Evolutionary conservation across 2,888 invertebrate genomes (phyloP).

Genomic region (Corythucha ciliata): DNA sequence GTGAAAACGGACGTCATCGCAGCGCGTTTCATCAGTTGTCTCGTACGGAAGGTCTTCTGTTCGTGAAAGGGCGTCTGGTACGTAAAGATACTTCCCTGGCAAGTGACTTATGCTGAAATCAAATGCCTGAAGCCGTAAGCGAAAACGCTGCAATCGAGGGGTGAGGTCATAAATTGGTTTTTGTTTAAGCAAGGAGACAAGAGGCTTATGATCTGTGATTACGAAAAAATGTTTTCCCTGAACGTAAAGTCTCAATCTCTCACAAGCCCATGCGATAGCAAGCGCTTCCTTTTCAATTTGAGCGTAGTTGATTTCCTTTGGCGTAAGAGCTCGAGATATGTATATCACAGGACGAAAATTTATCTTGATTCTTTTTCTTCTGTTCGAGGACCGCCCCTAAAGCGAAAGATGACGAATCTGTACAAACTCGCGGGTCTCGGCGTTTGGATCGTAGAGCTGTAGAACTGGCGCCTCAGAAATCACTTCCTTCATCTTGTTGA

Average conservation of each 20-base stretch:
- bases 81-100: slow-evolving; percentile 37
- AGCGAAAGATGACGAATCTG: slow-evolving; percentile 32
- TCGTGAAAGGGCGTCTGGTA: slow-evolving; percentile 37
- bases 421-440: slow-evolving; percentile 32
- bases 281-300: slow-evolving; percentile 20
- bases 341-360: too few species aligned
- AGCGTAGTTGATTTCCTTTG: slow-evolving; percentile 20
- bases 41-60: background rate
- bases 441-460: slow-evolving; percentile 14
- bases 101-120: slow-evolving; percentile 35
- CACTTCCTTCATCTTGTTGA: slow-evolving; percentile 20
- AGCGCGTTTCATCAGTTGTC: too few species aligned
- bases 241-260: slow-evolving; percentile 39
- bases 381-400: slow-evolving; percentile 37
- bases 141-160: slow-evolving; percentile 39
- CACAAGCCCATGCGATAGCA: slow-evolving; percentile 36
- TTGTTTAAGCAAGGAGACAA: slow-evolving; percentile 37
- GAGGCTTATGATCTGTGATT: slow-evolving; percentile 5
- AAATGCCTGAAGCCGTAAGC: slow-evolving; percentile 37
- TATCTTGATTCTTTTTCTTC: too few species aligned
- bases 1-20: too few species aligned
- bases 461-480: background rate
- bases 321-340: slow-evolving; percentile 18
- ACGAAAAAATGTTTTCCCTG: slow-evolving; percentile 30
- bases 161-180: slow-evolving; percentile 39